Conservation (phyloP, 2,113 vertebrate species). For the Dunckerocampus dactyliophorus region DNA sequence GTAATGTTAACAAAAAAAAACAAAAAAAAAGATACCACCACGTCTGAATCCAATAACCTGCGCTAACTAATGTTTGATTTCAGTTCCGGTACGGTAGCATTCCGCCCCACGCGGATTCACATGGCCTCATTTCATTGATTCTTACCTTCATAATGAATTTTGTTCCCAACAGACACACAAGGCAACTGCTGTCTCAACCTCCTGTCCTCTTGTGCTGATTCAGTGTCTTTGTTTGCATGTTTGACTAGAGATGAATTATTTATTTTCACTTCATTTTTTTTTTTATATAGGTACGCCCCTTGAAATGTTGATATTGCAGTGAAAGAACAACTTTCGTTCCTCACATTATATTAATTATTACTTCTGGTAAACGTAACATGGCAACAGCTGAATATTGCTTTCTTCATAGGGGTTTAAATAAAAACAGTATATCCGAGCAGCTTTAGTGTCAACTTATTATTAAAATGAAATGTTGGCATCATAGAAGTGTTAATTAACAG, state of each 20-base stretch:
- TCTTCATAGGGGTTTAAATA: slow-evolving; percentile 59
- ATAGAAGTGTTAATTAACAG: not conserved
- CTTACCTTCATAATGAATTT: slow-evolving; percentile 25
- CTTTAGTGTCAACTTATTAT: slow-evolving; percentile 25
- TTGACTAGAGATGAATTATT: slow-evolving; percentile 61
- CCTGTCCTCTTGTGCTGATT: slow-evolving; percentile 28
- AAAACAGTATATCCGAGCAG: slow-evolving; percentile 39
- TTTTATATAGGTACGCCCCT: slow-evolving; percentile 22
- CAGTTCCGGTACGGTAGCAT: not conserved
- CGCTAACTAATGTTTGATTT: not conserved
- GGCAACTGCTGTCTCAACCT: slow-evolving; percentile 37
- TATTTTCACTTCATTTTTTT: slow-evolving; percentile 60
- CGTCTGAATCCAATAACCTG: not conserved
- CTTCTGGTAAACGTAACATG: slow-evolving; percentile 17
- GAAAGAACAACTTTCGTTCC: slow-evolving; percentile 23
- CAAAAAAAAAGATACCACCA: too few relatives aligned
- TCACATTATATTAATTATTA: slow-evolving; percentile 49
- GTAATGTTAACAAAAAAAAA: too few relatives aligned
- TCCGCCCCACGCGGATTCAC: too few relatives aligned
- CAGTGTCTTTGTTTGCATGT: slow-evolving; percentile 56
- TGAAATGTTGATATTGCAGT: slow-evolving; percentile 20
- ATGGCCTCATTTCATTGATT: slow-evolving; percentile 19
- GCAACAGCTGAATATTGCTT: slow-evolving; percentile 44
- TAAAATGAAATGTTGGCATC: not conserved
- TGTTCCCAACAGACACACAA: slow-evolving; percentile 29